Evolutionary conservation across 2,797 vertebrate genomes (phyloP), one percentile per base, ranked within the genome.

Genomic region (Lepus oiostolus): DNA sequence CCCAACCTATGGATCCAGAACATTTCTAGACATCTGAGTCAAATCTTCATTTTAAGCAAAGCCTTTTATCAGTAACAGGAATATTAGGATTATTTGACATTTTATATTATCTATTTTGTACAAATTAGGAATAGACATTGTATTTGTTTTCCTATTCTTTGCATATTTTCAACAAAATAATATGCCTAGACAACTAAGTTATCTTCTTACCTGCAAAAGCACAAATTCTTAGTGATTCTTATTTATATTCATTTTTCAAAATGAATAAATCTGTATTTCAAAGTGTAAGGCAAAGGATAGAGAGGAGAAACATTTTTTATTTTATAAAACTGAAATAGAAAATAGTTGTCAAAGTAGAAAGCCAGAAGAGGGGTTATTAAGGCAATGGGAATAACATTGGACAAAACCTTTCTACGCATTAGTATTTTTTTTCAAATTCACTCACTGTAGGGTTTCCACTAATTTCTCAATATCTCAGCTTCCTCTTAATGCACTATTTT

Each of bases 381-480:
- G 0, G 10, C 0, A 84, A 2, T 63, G 22, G 14, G 22, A 42
- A 85, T 47, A 50, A 22, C 10, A 77, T 21, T 80, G 47, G 32
- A 22, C 28, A 87, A 94, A 77, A 42, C 4, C 54, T 85, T 50
- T 65, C 26, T 93, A 7, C 89, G 89, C 17, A 7, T 63, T 47
- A 42, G 38, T 24, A 67, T 80, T 21, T 17, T n/a, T 58, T 7
- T 21, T 22, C 16, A 58, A 67, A 22, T 79, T 92, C 52, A 75
- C 30, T 84, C 74, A 88, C 42, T 72, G 2, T 80, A 47, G n/a
- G 26, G 11, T n/a, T 94, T 83, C 50, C 13, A n/a, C 65, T 90
- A 28, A 93, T 75, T 94, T 93, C 38, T 85, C 38, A 94, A 58
- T 26, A 84, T 84, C 60, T 94, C 17, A 67, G 21, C 38, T 93